Evolutionary conservation across 2,113 vertebrate species (phyloP), one percentile per base, ranked within the genome.

Genomic region (Cyanoramphus novaezelandiae): DNA sequence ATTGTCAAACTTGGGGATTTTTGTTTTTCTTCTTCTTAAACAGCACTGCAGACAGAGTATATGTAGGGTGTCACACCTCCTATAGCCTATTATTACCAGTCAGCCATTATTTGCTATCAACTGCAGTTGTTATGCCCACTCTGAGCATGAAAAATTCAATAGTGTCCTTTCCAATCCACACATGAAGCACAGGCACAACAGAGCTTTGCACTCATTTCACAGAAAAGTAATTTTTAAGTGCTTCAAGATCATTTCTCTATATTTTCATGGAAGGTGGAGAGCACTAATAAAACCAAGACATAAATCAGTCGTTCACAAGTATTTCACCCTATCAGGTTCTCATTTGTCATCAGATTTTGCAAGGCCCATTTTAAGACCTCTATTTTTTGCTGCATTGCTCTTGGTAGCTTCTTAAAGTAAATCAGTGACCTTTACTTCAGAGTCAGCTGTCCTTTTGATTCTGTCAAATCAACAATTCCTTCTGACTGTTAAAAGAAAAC

Each of bases 351-450:
- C 47, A 76, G 53, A 80, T 82, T 89, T 95, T 90, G 15, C 64
- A 82, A 91, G 67, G 43, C 31, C 43, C 47, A 31, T 84, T 91
- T 44, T 74, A 69, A 92, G 84, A 84, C 47, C 21, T 76, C 44
- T 80, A 4, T 82, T 88, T 77, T 53, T 74, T 94, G 44, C 74
- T 94, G 47, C 15, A 60, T 87, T 92, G 85, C 44, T 91, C 70
- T 62, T 49, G 9, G 35, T 88, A 91, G 85, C 64, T 95, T 91
- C 49, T 85, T 43, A 35, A 85, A 27, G 11, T 78, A 89, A 85
- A 89, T 50, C 31, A 82, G 31, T 91, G 88, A 95, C 82, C 88
- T 95, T 82, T 94, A 86, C 37, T 92, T 91, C 65, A 92, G 79
- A 72, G 72, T 80, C 89, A 85, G 83, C 5, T 18, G 62, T 85